Percentiles rank a stretch among this genome's conserved stretches.
Conservation (phyloP, 2,797 vertebrate genomes). For the Acrocephalus scirpaceus region DNA sequence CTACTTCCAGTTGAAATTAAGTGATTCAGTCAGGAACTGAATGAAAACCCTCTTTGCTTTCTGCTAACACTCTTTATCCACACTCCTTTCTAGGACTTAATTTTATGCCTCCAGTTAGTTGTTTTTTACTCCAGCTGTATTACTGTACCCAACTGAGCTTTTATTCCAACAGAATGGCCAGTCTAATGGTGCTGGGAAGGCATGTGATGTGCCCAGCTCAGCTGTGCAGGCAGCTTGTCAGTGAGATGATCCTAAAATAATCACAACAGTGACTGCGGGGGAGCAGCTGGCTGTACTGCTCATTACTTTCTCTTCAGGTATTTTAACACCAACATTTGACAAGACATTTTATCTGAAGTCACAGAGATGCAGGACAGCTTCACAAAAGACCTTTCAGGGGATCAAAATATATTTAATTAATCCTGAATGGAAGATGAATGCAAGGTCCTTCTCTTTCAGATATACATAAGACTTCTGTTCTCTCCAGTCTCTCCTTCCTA, state of each 20-base stretch:
- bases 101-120: background rate
- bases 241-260: background rate
- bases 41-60: background rate
- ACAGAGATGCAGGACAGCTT: background rate
- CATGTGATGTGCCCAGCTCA: background rate
- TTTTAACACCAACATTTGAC: background rate
- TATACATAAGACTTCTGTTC: background rate
- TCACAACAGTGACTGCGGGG: background rate
- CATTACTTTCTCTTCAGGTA: constrained; percentile 1
- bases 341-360: constrained; percentile 34
- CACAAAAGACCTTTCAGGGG: background rate
- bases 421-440: constrained; percentile 18
- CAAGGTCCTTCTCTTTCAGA: background rate
- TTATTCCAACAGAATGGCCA: background rate
- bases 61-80: background rate
- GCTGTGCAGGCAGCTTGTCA: background rate
- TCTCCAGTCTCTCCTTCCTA: background rate
- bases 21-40: background rate
- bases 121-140: background rate
- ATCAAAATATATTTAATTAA: constrained; percentile 40
- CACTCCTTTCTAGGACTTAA: background rate
- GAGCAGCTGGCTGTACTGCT: background rate
- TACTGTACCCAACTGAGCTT: background rate
- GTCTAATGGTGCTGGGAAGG: background rate
- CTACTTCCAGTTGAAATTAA: background rate